Conservation (phyloP, 92 coral and sea anemone genomes). For the Epizoanthus rinbou region DNA sequence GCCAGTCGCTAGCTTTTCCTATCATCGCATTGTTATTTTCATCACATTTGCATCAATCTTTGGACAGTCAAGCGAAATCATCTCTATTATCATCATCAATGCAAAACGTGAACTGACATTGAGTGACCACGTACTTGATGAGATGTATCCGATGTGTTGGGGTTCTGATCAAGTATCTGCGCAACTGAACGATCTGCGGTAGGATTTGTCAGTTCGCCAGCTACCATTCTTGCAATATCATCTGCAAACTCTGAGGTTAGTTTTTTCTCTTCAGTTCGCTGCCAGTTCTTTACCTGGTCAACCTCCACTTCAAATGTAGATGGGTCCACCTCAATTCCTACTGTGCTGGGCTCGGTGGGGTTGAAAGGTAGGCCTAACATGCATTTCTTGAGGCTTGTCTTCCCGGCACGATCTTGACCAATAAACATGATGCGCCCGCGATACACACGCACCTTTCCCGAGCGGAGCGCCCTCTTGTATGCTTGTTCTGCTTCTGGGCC, state of each 20-base stretch:
- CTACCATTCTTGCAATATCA: slow-evolving; percentile 47
- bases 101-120: no score
- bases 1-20: no score
- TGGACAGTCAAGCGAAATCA: no score
- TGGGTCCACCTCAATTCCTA: slow-evolving; percentile 59
- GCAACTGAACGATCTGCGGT: background rate
- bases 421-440: slow-evolving; percentile 71
- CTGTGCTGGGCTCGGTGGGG: slow-evolving; percentile 59
- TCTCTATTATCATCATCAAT: no score
- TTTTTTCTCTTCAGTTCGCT: slow-evolving; percentile 23
- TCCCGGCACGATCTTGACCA: slow-evolving; percentile 79
- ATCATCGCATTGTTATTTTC: no score
- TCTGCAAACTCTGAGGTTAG: slow-evolving; percentile 44
- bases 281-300: slow-evolving; percentile 46
- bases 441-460: slow-evolving; percentile 57
- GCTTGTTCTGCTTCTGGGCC: slow-evolving; percentile 58
- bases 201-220: slow-evolving; percentile 27
- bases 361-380: slow-evolving; percentile 57
- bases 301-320: slow-evolving; percentile 53
- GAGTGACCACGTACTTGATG: no score
- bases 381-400: slow-evolving; percentile 74
- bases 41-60: no score
- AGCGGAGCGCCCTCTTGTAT: slow-evolving; percentile 43
- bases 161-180: no score
- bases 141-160: no score